Evolutionary conservation across 2,113 vertebrate genomes (phyloP), one percentile per base, ranked within the genome.

Genomic region (Laticauda laticaudata): DNA sequence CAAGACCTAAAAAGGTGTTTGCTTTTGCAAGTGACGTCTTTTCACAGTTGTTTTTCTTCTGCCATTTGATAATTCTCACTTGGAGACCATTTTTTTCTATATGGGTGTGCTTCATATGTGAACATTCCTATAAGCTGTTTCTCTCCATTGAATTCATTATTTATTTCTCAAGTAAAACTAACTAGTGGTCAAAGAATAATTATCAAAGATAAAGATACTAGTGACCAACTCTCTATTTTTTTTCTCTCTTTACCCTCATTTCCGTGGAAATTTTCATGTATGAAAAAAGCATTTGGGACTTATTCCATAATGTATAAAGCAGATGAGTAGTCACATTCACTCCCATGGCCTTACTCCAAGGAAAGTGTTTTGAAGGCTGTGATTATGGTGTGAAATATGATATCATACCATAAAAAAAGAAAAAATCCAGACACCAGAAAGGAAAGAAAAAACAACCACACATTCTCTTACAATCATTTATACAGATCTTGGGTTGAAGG

Each of bases 331-430:
- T 59, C 14, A 43, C 26, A n/a, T 90, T 93, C 45, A 64, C 54
- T 93, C 53, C 39, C 51, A 54, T 53, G 86, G 88, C n/a, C n/a
- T 64, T 90, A 54, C 89, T 86, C 89, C 23, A 86, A 23, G 75
- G 64, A 89, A 92, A 92, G 43, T 87, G n/a, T 23, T 93, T 61
- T 55, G 94, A 94, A 81, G 8, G 48, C 4, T 0, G 26, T 57
- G 34, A 94, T 92, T 90, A 91, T 14, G 92, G 85, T 94, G 39
- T 11, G 89, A 96, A 95, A 93, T 81, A n/a, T 1, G 53, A 93
- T 64, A 87, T 56, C 23, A 86, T 86, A 1, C 43, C 24, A 89
- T 89, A 51, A 91, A 91, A n/a, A 91, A 12, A 51, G 11, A n/a
- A 64, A 11, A 55, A 56, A 53, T 29, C n/a, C 45, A 87, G 56